Evolutionary conservation across 2,888 invertebrate genomes (phyloP).

Genomic region (Eurytoma californica): DNA sequence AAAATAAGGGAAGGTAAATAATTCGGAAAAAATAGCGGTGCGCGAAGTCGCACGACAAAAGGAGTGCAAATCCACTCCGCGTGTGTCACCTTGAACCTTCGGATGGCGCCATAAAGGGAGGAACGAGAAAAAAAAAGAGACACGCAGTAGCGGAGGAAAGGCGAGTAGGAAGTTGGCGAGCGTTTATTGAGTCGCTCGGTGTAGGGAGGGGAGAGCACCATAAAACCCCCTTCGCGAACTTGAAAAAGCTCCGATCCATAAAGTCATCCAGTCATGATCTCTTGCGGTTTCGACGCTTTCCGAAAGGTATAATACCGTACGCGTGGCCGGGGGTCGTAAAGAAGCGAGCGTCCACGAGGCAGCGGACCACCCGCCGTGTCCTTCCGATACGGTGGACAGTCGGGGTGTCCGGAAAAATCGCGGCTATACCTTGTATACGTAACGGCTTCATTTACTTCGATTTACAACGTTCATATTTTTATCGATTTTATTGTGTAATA

Average conservation of each 20-base stretch:
- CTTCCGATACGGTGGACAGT: too few species aligned
- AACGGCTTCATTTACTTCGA: too few species aligned
- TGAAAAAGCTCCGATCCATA: conserved; percentile 6
- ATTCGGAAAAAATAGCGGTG: too few species aligned
- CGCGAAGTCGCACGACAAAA: neutral
- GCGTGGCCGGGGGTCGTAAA: conserved; percentile 12
- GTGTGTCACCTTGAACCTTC: conserved; percentile 26
- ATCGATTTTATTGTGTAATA: too few species aligned
- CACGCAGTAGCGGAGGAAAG: neutral
- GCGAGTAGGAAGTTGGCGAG: neutral
- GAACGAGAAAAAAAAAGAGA: neutral
- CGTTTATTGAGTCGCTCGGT: neutral
- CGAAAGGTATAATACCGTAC: neutral
- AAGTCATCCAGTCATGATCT: conserved; percentile 33
- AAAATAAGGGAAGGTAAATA: too few species aligned
- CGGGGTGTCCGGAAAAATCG: too few species aligned
- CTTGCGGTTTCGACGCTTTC: conserved; percentile 10
- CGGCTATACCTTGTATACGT: too few species aligned
- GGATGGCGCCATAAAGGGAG: conserved; percentile 3
- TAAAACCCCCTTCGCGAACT: conserved; percentile 24
- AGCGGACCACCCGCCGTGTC: too few species aligned
- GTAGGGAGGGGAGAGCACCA: neutral
- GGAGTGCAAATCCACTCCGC: conserved; percentile 5
- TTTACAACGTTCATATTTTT: too few species aligned
- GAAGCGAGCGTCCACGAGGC: conserved; percentile 3